phyloP scores from a whole-genome alignment of 2,888 invertebrate species.

The Nemotelus pantherinus region DNA sequence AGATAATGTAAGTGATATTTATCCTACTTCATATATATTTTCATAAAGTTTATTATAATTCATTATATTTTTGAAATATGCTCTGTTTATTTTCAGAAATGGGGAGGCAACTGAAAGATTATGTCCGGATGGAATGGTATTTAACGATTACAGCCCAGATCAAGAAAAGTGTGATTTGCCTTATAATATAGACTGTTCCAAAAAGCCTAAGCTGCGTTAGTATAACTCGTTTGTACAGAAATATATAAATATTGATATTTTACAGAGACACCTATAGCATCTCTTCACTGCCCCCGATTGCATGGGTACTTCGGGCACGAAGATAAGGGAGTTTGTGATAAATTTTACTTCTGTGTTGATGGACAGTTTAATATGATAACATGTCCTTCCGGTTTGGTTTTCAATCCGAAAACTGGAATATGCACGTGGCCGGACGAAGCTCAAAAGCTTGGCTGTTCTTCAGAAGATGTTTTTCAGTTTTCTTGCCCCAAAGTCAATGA shows the following conservation, averaged over 20 bases:
- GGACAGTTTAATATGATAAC: constrained; percentile 90
- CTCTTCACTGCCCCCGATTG: constrained; percentile 76
- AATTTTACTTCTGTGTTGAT: constrained; percentile 89
- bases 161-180: constrained; percentile 90
- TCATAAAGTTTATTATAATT: no score
- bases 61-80: no score
- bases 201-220: constrained; percentile 83
- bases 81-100: constrained; percentile 64
- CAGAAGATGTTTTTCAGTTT: constrained; percentile 85
- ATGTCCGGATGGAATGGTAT: constrained; percentile 90
- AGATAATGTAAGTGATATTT: no score
- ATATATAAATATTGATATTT: constrained; percentile 34
- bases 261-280: constrained; percentile 77
- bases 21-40: no score
- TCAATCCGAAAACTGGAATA: constrained; percentile 87
- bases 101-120: constrained; percentile 80
- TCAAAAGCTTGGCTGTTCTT: constrained; percentile 85
- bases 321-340: constrained; percentile 79
- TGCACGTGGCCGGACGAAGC: constrained; percentile 95
- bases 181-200: constrained; percentile 84
- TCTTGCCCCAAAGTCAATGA: constrained; percentile 83
- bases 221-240: constrained; percentile 53
- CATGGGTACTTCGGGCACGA: constrained; percentile 91
- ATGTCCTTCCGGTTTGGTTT: constrained; percentile 86
- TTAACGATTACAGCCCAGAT: constrained; percentile 83